A percentile compares a stretch with the other conserved stretches of the same genome.
phyloP scores from a whole-genome alignment of 2,797 vertebrate species.

The Hemibagrus guttatus region DNA sequence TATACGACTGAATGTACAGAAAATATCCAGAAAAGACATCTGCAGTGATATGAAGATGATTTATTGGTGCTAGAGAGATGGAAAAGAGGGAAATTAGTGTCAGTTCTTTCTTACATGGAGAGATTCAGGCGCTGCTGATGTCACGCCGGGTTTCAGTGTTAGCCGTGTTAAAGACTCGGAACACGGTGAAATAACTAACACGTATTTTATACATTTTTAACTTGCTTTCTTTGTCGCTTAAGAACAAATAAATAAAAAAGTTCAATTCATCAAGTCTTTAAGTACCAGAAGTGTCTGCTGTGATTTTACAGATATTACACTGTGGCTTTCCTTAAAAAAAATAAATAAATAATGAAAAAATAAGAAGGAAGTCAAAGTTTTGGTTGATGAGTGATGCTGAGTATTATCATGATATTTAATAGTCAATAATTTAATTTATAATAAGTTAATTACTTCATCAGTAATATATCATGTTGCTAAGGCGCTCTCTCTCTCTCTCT shows the following conservation, averaged over 20 bases:
- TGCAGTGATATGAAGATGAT: background rate
- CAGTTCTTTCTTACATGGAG: background rate
- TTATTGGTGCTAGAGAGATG: background rate
- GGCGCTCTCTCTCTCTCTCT: background rate
- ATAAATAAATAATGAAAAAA: background rate
- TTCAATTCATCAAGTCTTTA: background rate
- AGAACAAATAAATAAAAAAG: background rate
- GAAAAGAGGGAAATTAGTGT: background rate
- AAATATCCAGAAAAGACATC: background rate
- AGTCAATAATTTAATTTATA: background rate
- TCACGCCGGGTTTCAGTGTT: background rate
- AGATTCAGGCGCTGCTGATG: no score
- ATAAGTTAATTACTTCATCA: background rate
- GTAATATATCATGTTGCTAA: background rate
- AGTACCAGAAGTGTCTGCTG: background rate
- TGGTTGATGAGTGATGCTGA: background rate
- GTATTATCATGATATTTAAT: background rate
- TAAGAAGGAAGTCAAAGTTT: background rate
- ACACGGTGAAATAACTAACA: background rate
- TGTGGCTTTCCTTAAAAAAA: background rate
- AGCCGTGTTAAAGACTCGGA: background rate
- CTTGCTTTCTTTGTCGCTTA: background rate
- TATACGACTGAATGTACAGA: background rate
- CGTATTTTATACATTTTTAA: rapidly evolving
- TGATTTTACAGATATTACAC: background rate